Base-by-base conservation (phyloP, 2,113 vertebrate species). In the Cyprinodon brontotheroides region DNA sequence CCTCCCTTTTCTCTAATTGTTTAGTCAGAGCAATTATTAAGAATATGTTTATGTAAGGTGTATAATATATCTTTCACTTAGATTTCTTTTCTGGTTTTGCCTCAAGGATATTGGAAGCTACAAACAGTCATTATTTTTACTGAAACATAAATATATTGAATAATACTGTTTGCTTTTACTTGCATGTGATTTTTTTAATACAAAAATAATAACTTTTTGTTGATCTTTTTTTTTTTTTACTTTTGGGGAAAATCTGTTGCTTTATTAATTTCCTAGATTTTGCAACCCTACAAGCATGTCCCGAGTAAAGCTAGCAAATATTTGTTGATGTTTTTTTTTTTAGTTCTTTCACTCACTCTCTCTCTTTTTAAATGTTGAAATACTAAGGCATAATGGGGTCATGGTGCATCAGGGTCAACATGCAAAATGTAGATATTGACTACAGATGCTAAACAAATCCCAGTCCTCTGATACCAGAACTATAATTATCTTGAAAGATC, bases 241-340 rank as follows among this genome's bases (percentile, higher is more conserved):
- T 9, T 15, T 57, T n/a, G 9, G 17, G n/a, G 8, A 57, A 57
- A 57, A 20, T 1, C 20, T 39, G 11, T 53, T 60, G 1, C 37
- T 75, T 47, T 75, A 5, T 13, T 2, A 41, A 5, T 78, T 75
- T 81, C 69, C 78, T 50, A 13, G 20, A 80, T 86, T 73, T 57
- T 48, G 65, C 68, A 90, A 83, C 64, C 7, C 10, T 2, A 60
- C 47, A 11, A 63, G 36, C 60, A 72, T 36, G 53, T 72, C 70
- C 38, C 62, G 48, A 43, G 60, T 7, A 80, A 72, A 70, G 48
- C 75, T 4, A 68, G 76, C 79, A 91, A 93, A 93, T 91, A 93
- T 93, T 92, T 78, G 68, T 92, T 78, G 68, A 70, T 81, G 53
- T 81, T 65, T 47, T 10, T 14, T 57, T 14, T 4, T 20, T 57